Conservation (phyloP, 1,140 invertebrate genomes). For the Conus betulinus region DNA sequence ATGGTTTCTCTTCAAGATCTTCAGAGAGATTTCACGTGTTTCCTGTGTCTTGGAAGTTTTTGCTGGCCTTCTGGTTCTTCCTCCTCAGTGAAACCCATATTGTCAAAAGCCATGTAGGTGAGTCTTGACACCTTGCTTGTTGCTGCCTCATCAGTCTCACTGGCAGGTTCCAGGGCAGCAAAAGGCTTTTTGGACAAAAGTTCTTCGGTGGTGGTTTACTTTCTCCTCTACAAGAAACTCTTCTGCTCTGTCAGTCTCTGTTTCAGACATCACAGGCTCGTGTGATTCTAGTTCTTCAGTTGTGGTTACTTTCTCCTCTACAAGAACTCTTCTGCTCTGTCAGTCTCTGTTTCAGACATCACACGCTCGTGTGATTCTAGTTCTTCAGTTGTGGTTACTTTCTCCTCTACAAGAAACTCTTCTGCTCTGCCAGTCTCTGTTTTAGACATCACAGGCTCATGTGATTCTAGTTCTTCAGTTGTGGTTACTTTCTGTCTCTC, state of each 20-base stretch:
- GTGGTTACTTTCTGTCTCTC: constrained; percentile 28
- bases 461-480: constrained; percentile 23
- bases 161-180: constrained; percentile 19
- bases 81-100: constrained; percentile 77
- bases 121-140: constrained; percentile 52
- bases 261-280: constrained; percentile 28
- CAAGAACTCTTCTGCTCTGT: constrained; percentile 6
- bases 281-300: neutral
- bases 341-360: constrained; percentile 24
- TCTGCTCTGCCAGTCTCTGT: neutral
- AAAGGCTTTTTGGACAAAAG: neutral
- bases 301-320: constrained; percentile 26
- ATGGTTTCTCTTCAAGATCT: constrained; percentile 65
- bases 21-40: constrained; percentile 66
- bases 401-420: constrained; percentile 35
- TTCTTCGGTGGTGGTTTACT: constrained; percentile 10
- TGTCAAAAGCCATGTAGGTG: constrained; percentile 75
- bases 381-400: constrained; percentile 17
- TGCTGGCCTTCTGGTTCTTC: constrained; percentile 57
- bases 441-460: neutral
- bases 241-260: constrained; percentile 1
- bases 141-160: constrained; percentile 35
- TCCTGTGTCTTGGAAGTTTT: constrained; percentile 47
- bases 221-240: constrained; percentile 29
- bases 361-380: neutral